Percentiles rank a stretch among this genome's conserved stretches.
phyloP scores from a whole-genome alignment of 2,113 vertebrate species.

The Hippopotamus amphibius region DNA sequence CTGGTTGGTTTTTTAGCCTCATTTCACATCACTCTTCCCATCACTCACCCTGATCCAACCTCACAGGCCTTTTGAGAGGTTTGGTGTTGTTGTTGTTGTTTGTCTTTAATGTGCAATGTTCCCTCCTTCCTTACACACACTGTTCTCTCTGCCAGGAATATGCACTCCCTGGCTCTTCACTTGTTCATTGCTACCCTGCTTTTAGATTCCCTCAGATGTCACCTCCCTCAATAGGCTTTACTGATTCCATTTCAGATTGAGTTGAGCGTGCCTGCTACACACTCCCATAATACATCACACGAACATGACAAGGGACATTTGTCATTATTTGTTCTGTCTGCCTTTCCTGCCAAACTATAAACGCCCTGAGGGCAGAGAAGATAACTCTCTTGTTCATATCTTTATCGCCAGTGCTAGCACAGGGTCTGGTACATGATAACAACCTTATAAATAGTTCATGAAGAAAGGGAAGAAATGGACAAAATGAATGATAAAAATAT shows the following conservation, averaged over 20 bases:
- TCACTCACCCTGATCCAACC: background rate
- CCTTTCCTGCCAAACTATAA: background rate
- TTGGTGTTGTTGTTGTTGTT: background rate
- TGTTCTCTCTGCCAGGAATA: background rate
- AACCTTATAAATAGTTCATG: background rate
- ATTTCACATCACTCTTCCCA: background rate
- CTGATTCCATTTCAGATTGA: background rate
- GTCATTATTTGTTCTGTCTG: background rate
- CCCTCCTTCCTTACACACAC: background rate
- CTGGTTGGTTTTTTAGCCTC: background rate
- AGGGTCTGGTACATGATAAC: background rate
- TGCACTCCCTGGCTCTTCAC: background rate
- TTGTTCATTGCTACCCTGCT: background rate
- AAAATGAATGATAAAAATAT: background rate
- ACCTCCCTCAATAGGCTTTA: background rate
- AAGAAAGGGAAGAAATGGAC: background rate
- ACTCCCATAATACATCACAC: background rate
- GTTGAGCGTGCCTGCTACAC: background rate
- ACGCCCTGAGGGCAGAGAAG: background rate
- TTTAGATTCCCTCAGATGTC: background rate
- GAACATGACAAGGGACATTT: background rate
- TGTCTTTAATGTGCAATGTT: background rate
- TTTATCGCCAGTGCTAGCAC: background rate
- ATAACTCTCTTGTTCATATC: background rate
- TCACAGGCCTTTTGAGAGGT: background rate